Evolutionary conservation across 2,113 vertebrate genomes (phyloP).

Genomic region (Gambusia affinis): DNA sequence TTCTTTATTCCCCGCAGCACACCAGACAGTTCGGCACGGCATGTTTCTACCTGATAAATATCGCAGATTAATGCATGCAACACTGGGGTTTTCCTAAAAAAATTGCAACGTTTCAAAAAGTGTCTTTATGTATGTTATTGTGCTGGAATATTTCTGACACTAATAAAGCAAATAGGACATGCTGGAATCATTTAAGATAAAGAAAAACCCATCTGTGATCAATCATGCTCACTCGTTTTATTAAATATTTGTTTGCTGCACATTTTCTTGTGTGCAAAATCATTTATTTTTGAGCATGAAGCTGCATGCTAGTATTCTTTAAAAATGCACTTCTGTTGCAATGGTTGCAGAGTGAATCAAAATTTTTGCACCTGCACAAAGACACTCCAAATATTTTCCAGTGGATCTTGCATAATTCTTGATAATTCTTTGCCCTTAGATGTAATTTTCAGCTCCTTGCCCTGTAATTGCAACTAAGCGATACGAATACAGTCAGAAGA

Average conservation of each 20-base stretch:
- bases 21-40: slow-evolving; percentile 37
- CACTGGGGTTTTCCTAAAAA: slow-evolving; percentile 8
- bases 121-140: not conserved
- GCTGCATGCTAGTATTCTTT: not conserved
- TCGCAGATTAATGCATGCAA: slow-evolving; percentile 31
- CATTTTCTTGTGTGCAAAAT: slow-evolving; percentile 5
- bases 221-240: slow-evolving; percentile 10
- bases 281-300: not conserved
- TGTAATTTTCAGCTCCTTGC: slow-evolving; percentile 1
- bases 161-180: not conserved
- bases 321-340: not conserved
- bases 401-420: not conserved
- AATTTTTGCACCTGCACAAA: not conserved
- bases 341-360: not conserved
- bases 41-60: slow-evolving; percentile 47
- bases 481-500: not conserved
- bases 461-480: not conserved
- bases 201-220: not conserved
- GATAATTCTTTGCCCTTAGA: not conserved
- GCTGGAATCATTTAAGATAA: not conserved
- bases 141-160: slow-evolving; percentile 10
- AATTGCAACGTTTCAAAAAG: slow-evolving; percentile 30
- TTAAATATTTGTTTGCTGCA: not conserved
- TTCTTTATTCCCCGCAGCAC: slow-evolving; percentile 56
- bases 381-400: not conserved